phyloP scores from a whole-genome alignment of 2,888 invertebrate species.

The Artemia sp. region DNA sequence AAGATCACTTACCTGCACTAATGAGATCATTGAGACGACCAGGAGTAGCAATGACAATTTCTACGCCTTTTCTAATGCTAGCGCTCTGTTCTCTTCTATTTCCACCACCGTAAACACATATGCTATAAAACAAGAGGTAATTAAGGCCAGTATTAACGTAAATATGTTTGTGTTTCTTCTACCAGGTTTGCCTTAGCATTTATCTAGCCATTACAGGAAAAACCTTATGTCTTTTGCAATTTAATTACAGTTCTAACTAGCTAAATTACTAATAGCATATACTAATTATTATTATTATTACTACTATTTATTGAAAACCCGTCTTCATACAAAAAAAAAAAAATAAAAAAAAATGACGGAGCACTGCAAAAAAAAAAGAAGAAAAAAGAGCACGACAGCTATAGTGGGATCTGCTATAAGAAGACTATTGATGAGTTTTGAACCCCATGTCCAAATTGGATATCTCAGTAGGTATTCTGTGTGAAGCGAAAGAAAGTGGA shows the following conservation, averaged over 20 bases:
- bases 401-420: neutral
- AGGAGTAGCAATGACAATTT: constrained; percentile 88
- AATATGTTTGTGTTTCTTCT: too few species aligned
- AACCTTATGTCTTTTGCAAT: too few species aligned
- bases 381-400: neutral
- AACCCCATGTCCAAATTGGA: too few species aligned
- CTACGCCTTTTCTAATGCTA: constrained; percentile 56
- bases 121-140: constrained; percentile 35
- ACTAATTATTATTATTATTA: constrained; percentile 13
- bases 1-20: constrained; percentile 35
- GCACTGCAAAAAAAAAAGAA: neutral
- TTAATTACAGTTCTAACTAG: too few species aligned
- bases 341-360: too few species aligned
- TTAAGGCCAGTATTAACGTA: neutral
- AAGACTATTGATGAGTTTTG: too few species aligned
- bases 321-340: neutral
- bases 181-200: too few species aligned
- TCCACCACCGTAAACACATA: constrained; percentile 83
- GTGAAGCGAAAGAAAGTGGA: too few species aligned
- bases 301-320: too few species aligned
- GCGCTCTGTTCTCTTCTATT: constrained; percentile 59
- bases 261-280: neutral
- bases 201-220: too few species aligned
- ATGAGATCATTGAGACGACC: constrained; percentile 83
- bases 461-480: too few species aligned